Conservation (phyloP, 2,113 vertebrate species). For the Crypturellus undulatus region DNA sequence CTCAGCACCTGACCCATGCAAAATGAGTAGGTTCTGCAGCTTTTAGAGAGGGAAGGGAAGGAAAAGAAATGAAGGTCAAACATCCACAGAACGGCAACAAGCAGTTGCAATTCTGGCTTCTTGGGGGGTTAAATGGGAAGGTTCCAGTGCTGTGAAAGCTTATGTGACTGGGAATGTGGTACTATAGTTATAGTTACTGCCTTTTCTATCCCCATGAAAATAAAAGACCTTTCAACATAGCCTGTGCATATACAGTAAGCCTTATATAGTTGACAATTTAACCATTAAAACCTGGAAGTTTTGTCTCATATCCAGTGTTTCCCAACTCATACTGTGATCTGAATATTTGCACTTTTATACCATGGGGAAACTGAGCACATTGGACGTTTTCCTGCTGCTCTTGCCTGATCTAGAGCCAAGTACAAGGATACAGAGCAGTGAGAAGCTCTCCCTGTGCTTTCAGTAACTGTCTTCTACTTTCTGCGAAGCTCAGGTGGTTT, state of each 20-base stretch:
- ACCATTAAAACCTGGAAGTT: not conserved
- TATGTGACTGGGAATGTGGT: not conserved
- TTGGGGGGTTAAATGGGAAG: not conserved
- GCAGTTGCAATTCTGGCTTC: not conserved
- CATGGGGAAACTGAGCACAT: not conserved
- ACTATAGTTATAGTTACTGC: not conserved
- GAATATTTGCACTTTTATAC: not conserved
- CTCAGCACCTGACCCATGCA: not conserved
- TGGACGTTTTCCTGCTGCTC: constrained; percentile 23
- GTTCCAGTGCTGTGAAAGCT: not conserved
- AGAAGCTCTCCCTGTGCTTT: not conserved
- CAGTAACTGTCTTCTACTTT: not conserved
- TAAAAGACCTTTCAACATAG: not conserved
- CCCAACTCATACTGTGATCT: not conserved
- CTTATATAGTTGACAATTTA: not conserved
- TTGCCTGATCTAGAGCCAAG: not conserved
- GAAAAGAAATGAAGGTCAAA: not conserved
- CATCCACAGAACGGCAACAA: not conserved
- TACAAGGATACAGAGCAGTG: not conserved
- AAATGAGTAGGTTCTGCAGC: constrained; percentile 1
- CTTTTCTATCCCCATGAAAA: not conserved
- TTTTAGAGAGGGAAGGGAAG: not conserved
- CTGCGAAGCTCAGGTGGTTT: not conserved
- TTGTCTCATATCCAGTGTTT: not conserved
- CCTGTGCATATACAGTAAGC: not conserved